phyloP scores from a whole-genome alignment of 2,888 invertebrate genomes.

The Sepiola atlantica region DNA sequence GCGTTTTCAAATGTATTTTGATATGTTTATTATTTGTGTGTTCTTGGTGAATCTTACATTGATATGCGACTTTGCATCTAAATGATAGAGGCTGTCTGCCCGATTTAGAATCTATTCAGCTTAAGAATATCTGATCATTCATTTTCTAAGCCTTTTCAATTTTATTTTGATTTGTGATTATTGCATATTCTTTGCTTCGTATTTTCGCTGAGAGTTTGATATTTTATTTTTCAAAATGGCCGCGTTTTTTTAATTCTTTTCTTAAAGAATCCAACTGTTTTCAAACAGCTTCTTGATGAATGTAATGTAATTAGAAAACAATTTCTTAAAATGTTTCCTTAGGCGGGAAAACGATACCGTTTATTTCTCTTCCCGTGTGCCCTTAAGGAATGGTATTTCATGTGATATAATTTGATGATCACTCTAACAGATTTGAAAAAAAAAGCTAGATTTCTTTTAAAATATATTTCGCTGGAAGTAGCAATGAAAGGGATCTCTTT shows the following conservation, averaged over 20 bases:
- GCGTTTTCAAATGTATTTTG: no score
- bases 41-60: no score
- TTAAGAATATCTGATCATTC: no score
- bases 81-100: no score
- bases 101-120: no score
- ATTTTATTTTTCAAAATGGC: background rate
- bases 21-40: background rate
- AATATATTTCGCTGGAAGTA: background rate
- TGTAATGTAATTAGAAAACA: background rate
- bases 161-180: no score
- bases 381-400: background rate
- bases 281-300: background rate
- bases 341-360: background rate
- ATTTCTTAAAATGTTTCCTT: background rate
- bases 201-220: background rate
- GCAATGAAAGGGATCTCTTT: background rate
- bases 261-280: background rate
- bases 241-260: background rate
- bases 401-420: background rate
- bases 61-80: no score
- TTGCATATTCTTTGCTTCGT: no score
- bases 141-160: no score
- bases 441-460: background rate
- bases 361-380: background rate
- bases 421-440: background rate